Conservation (phyloP, 2,113 vertebrate genomes). For the Mohoua ochrocephala region DNA sequence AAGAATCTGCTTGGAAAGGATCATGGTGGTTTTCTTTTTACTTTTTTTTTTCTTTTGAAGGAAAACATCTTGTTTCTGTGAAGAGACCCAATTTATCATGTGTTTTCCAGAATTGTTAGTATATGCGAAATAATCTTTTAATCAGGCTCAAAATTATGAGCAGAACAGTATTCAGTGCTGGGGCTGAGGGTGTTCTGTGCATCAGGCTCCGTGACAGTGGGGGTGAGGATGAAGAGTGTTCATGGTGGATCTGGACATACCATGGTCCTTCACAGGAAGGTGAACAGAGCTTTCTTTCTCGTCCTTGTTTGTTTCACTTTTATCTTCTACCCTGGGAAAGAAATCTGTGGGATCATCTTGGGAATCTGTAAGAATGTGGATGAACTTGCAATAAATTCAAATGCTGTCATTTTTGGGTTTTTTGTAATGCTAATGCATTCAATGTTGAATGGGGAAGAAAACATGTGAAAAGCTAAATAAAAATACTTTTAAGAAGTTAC, state of each 20-base stretch:
- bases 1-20: conserved; percentile 51
- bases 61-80: conserved; percentile 51
- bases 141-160: not conserved
- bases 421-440: not conserved
- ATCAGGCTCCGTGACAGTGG: not conserved
- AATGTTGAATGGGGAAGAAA: not conserved
- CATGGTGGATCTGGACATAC: not conserved
- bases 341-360: not conserved
- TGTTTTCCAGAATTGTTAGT: not conserved
- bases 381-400: not conserved
- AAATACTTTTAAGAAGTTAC: not conserved
- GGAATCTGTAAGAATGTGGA: not conserved
- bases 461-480: not conserved
- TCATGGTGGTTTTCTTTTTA: not conserved
- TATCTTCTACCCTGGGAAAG: not conserved
- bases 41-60: not conserved
- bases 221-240: not conserved
- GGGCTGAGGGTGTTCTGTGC: not conserved
- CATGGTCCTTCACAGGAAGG: not conserved
- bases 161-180: not conserved
- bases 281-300: not conserved
- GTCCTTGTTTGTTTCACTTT: not conserved
- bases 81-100: conserved; percentile 17
- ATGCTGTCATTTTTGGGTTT: not conserved
- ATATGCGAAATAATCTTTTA: not conserved